Base-by-base conservation (phyloP, 2,888 invertebrate species). In the Epirrita christyi region DNA sequence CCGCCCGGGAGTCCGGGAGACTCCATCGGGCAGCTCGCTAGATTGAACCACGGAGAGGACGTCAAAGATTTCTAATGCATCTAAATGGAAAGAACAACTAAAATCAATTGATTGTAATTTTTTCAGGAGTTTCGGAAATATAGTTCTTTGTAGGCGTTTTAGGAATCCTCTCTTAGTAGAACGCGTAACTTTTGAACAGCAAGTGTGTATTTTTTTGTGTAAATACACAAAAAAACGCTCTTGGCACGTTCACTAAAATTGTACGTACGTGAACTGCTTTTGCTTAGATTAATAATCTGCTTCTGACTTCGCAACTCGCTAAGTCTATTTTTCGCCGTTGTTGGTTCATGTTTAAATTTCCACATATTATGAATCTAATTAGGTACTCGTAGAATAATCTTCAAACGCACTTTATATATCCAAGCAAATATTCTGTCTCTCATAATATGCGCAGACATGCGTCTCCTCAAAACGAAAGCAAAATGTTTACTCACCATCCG, bases 31-130 rank as follows among this genome's bases (percentile, higher is more conserved):
- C 55, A 95, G 92, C 29, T 93, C 91, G 29, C 88, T 91, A 59
- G 95, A 92, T 36, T 93, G 93, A 14, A 95, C 92, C 62, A 93
- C 93, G 32, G 94, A 93, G 59, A 96, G 85, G 38, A 96, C 86
- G 83, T 96, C 96, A 69, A 86, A 92, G 37, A 83, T 76, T 59
- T 94, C 93, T 50, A 93, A 82, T 47, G 91, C 92, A 68, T 86
- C 93, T 93, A 76, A 46, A 76, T 76, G 43, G 43, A 49, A 21
- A n/a, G 21, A 4, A 21, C 21, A 21, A 21, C 2, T 21, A 2
- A 32, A 32, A 7, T 32, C 2, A 21, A 32, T 32, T 29, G 28
- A 29, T 29, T 21, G 21, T 21, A 21, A 21, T 3, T 21, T 21
- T 21, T 21, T 21, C 21, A 2, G 21, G 4, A 21, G 2, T 21